Percentiles rank a stretch among this genome's conserved stretches.
Evolutionary conservation across 2,888 invertebrate genomes (phyloP).

Genomic region (Acronicta alni): DNA sequence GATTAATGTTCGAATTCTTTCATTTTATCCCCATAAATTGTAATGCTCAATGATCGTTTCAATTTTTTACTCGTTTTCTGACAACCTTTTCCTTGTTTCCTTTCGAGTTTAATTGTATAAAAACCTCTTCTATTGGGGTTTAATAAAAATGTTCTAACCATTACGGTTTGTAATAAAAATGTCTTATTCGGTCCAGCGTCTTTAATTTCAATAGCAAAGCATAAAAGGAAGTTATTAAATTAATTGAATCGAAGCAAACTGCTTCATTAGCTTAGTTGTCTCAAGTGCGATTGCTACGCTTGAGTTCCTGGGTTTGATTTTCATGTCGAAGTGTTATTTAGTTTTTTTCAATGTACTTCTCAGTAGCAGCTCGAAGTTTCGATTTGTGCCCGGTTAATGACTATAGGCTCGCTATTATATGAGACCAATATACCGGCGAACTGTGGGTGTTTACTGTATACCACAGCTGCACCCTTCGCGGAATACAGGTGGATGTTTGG

Average conservation of each 20-base stretch:
- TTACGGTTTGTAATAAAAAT: constrained; percentile 24
- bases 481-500: not conserved
- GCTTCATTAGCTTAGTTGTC: too few relatives aligned
- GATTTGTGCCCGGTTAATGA: too few relatives aligned
- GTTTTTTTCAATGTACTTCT: too few relatives aligned
- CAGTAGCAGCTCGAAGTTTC: too few relatives aligned
- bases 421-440: too few relatives aligned
- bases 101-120: constrained; percentile 18
- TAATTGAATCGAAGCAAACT: not conserved
- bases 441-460: too few relatives aligned
- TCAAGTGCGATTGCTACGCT: too few relatives aligned
- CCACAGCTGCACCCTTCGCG: too few relatives aligned
- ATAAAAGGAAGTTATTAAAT: constrained; percentile 3
- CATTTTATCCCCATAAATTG: constrained; percentile 33
- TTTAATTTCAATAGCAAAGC: constrained; percentile 18
- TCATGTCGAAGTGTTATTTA: too few relatives aligned
- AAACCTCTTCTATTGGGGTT: not conserved
- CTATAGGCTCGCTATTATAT: too few relatives aligned
- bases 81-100: constrained; percentile 31
- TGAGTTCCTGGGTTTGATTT: too few relatives aligned
- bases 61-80: constrained; percentile 25
- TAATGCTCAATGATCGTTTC: constrained; percentile 38
- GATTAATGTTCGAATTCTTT: constrained; percentile 26
- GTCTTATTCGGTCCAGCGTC: not conserved
- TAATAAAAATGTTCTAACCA: constrained; percentile 23